A percentile compares a stretch with the other conserved stretches of the same genome.
These are phyloP conservation scores for Rhinichthys osculus DNA, from an alignment of 2,797 vertebrate genomes.

Conservation along the genomic window DNA sequence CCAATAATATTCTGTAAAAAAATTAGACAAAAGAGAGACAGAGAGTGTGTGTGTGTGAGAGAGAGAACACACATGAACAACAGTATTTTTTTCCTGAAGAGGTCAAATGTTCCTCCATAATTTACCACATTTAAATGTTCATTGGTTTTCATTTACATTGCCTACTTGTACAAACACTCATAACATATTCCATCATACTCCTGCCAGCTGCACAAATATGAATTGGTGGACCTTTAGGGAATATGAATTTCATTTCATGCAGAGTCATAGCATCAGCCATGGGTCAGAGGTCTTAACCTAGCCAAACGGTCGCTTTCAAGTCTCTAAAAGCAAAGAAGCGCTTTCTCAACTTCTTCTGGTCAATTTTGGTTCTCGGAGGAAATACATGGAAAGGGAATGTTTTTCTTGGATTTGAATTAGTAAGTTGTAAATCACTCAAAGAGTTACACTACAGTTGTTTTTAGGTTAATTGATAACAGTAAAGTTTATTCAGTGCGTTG, in stretches of 20 bases:
- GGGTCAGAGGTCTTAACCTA: constrained; percentile 60
- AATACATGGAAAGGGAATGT: constrained; percentile 36
- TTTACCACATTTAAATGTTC: constrained; percentile 71
- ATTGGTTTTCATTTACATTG: constrained; percentile 77
- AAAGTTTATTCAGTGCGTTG: constrained; percentile 34
- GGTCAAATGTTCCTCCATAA: constrained; percentile 68
- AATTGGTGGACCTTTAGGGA: constrained; percentile 74
- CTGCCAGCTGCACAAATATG: constrained; percentile 81
- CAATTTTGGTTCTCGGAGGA: constrained; percentile 31
- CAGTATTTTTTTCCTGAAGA: constrained; percentile 21
- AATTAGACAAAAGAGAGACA: not conserved
- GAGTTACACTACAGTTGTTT: constrained; percentile 35
- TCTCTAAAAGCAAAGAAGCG: constrained; percentile 14
- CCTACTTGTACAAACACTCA: constrained; percentile 76
- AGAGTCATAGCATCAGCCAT: constrained; percentile 60
- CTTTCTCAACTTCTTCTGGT: constrained; percentile 42
- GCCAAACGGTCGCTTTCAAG: constrained; percentile 63
- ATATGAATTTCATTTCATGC: constrained; percentile 75
- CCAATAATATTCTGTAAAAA: not conserved
- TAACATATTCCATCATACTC: constrained; percentile 63
- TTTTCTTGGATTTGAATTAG: constrained; percentile 52
- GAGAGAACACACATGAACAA: not conserved
- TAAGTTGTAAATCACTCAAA: constrained; percentile 45
- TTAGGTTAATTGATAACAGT: constrained; percentile 40
- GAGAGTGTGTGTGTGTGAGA: not conserved